Percentiles rank a stretch among this genome's conserved stretches.
These are phyloP conservation scores for Microcebus jonahi DNA, from an alignment of 2,113 vertebrate genomes.

Conservation along the genomic window DNA sequence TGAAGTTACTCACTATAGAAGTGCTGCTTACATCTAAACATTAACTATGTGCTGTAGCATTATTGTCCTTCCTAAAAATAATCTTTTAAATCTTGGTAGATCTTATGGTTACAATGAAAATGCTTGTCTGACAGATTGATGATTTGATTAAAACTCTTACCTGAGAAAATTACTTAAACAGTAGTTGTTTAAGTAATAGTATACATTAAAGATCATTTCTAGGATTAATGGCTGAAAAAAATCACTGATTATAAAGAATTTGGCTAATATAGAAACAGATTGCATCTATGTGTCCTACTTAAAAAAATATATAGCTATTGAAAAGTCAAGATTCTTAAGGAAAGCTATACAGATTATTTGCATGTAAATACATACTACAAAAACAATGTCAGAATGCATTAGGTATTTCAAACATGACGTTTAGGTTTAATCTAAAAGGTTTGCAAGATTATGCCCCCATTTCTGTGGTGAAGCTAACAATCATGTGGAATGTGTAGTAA, in stretches of 20 bases:
- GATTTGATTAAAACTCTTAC: constrained; percentile 15
- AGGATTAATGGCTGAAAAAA: not conserved
- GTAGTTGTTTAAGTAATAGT: constrained; percentile 23
- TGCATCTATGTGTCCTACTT: not conserved
- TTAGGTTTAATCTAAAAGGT: not conserved
- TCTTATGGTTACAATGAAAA: constrained; percentile 15
- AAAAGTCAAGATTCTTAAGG: constrained; percentile 22
- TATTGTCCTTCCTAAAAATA: not conserved
- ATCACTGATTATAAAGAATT: not conserved
- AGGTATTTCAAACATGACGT: not conserved
- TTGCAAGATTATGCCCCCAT: not conserved
- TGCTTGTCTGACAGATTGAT: not conserved
- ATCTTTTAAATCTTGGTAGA: constrained; percentile 12
- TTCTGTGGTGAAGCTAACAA: not conserved
- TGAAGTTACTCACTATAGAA: not conserved
- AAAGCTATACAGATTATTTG: constrained; percentile 18
- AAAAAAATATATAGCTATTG: not conserved
- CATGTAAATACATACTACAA: not conserved
- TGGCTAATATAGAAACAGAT: not conserved
- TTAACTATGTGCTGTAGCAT: not conserved
- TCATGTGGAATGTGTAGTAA: not conserved
- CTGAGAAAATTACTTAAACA: constrained; percentile 20
- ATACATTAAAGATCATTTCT: not conserved
- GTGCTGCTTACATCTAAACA: not conserved
- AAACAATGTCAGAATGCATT: not conserved